A percentile compares a stretch with the other conserved stretches of the same genome.
These are phyloP conservation scores for Sceliomorpha sp. DNA, from an alignment of 2,888 invertebrate genomes.

Conservation along the genomic window DNA sequence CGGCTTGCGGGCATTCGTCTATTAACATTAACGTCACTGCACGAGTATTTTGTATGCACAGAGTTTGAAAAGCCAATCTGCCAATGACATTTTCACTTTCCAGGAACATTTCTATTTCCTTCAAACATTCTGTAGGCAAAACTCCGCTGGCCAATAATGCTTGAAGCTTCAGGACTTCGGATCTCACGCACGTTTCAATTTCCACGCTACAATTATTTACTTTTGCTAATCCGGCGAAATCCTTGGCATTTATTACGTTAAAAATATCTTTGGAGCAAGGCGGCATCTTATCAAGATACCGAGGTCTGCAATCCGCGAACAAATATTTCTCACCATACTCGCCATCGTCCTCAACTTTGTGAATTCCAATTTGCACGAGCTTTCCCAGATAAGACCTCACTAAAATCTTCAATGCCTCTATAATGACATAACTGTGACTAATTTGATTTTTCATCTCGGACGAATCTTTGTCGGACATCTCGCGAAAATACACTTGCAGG, in stretches of 20 bases:
- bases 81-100: conserved; percentile 82
- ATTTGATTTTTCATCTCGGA: conserved; percentile 67
- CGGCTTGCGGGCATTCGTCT: conserved; percentile 83
- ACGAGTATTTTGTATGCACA: conserved; percentile 81
- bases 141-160: conserved; percentile 83
- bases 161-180: conserved; percentile 79
- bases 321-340: conserved; percentile 75
- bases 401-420: conserved; percentile 83
- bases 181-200: conserved; percentile 57
- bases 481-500: conserved; percentile 68
- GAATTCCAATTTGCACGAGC: conserved; percentile 74
- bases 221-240: conserved; percentile 59
- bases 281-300: conserved; percentile 82
- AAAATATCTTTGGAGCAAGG: conserved; percentile 74
- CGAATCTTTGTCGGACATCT: conserved; percentile 52
- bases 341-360: conserved; percentile 62
- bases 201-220: conserved; percentile 57
- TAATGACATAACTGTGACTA: conserved; percentile 79
- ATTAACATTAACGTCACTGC: conserved; percentile 82
- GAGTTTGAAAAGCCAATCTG: conserved; percentile 82
- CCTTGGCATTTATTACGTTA: conserved; percentile 59
- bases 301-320: conserved; percentile 80
- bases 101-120: conserved; percentile 84
- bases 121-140: conserved; percentile 82
- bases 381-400: conserved; percentile 84